phyloP scores from a whole-genome alignment of 1,140 invertebrate species.

The Carcinoscorpius rotundicauda region DNA sequence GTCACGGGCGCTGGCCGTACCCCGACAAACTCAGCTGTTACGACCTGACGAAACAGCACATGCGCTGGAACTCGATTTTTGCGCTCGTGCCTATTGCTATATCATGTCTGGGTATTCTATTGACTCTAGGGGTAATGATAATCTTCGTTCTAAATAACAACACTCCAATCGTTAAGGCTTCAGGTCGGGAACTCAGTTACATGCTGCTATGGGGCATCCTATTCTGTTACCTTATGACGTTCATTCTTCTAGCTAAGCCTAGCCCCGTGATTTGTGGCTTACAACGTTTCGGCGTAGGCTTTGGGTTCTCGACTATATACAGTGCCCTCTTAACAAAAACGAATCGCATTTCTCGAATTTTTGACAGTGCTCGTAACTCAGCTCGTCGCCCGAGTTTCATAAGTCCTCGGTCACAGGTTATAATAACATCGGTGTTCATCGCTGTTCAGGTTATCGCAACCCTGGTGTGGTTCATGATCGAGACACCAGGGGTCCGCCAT shows the following conservation, averaged over 20 bases:
- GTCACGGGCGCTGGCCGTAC: conserved; percentile 36
- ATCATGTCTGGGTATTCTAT: conserved; percentile 40
- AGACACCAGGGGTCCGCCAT: conserved; percentile 41
- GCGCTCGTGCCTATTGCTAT: conserved; percentile 42
- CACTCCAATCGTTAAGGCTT: conserved; percentile 41
- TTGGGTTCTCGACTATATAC: conserved; percentile 48
- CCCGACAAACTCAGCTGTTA: conserved; percentile 33
- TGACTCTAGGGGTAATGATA: conserved; percentile 38
- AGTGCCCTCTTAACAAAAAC: conserved; percentile 49
- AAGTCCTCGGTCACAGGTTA: conserved; percentile 58
- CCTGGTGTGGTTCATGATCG: conserved; percentile 43
- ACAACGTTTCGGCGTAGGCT: conserved; percentile 44
- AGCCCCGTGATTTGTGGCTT: conserved; percentile 38
- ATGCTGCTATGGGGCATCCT: conserved; percentile 40
- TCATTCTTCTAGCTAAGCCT: conserved; percentile 40
- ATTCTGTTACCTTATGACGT: conserved; percentile 40
- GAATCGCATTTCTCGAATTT: conserved; percentile 46
- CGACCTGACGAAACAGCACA: conserved; percentile 40
- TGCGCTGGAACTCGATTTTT: conserved; percentile 43
- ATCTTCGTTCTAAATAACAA: conserved; percentile 35
- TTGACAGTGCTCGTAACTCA: conserved; percentile 47
- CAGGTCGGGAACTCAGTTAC: conserved; percentile 46
- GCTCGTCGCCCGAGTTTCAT: conserved; percentile 55
- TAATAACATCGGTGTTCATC: conserved; percentile 49
- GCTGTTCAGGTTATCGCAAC: conserved; percentile 39